A percentile compares a stretch with the other conserved stretches of the same genome.
Conservation (phyloP, 2,888 invertebrate species). For the Chironomus riparius region DNA sequence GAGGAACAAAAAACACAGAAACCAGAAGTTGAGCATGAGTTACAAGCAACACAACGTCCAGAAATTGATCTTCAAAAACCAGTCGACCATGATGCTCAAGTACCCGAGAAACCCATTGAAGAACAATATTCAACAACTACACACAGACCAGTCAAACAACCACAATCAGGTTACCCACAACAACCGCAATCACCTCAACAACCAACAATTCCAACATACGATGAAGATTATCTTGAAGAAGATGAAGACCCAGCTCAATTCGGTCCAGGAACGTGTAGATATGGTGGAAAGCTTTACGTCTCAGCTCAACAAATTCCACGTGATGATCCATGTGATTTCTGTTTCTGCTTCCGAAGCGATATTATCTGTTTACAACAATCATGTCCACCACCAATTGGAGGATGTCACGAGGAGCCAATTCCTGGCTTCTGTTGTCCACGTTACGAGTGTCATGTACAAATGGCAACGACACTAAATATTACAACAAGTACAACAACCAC, state of each 20-base stretch:
- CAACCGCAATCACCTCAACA: conserved; percentile 34
- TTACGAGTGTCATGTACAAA: conserved; percentile 86
- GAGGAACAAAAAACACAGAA: neutral
- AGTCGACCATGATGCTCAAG: conserved; percentile 20
- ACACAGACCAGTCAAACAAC: neutral
- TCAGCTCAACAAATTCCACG: conserved; percentile 92
- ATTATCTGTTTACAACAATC: conserved; percentile 92
- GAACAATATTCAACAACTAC: conserved; percentile 4
- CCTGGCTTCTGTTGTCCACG: conserved; percentile 90
- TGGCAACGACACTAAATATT: conserved; percentile 70
- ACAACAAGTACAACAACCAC: conserved; percentile 84
- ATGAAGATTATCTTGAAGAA: conserved; percentile 55
- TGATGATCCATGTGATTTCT: conserved; percentile 92
- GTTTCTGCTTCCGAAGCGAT: conserved; percentile 93
- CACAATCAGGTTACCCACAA: conserved; percentile 6
- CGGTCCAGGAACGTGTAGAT: conserved; percentile 84
- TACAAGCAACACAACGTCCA: conserved; percentile 16
- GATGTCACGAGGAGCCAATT: conserved; percentile 86
- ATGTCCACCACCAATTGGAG: conserved; percentile 87
- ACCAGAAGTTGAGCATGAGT: conserved; percentile 22
- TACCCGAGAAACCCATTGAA: conserved; percentile 3
- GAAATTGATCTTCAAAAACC: conserved; percentile 3
- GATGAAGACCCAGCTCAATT: conserved; percentile 68
- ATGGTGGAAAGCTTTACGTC: conserved; percentile 85
- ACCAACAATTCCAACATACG: conserved; percentile 40